Percentiles rank a stretch among this genome's conserved stretches.
These are phyloP conservation scores for Actenoides lindsayi DNA, from an alignment of 2,113 vertebrate genomes.

Conservation along the genomic window DNA sequence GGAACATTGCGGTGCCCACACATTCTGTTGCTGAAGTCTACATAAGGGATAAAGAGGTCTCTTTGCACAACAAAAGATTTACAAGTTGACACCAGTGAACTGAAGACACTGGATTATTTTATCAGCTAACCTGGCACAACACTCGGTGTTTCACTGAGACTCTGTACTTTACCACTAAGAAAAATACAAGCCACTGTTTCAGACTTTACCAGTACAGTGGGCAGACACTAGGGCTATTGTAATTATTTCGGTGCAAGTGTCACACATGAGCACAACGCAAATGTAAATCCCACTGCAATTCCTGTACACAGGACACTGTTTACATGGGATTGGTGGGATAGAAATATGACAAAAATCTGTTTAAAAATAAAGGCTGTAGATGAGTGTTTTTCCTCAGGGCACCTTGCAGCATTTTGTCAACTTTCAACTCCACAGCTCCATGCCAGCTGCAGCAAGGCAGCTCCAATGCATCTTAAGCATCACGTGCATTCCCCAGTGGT, in stretches of 20 bases:
- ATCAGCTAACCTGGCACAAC: neutral
- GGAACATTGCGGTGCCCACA: neutral
- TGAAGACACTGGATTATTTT: neutral
- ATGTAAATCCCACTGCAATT: neutral
- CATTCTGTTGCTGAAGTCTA: neutral
- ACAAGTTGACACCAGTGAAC: neutral
- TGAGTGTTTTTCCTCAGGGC: neutral
- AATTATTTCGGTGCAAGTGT: neutral
- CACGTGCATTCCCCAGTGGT: fast-evolving
- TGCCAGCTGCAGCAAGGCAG: neutral
- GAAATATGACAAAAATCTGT: neutral
- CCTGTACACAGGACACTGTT: neutral
- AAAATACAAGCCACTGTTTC: neutral
- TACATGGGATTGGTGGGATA: neutral
- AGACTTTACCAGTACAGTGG: neutral
- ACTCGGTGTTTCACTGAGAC: neutral
- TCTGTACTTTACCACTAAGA: neutral
- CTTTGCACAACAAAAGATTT: neutral
- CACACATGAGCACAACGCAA: neutral
- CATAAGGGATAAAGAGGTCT: neutral
- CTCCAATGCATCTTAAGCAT: neutral
- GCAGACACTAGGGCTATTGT: neutral
- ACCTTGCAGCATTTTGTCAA: neutral
- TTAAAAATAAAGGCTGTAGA: neutral
- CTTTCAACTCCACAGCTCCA: neutral